phyloP scores from a whole-genome alignment of 2,888 invertebrate genomes.

The Drosophila mettleri region DNA sequence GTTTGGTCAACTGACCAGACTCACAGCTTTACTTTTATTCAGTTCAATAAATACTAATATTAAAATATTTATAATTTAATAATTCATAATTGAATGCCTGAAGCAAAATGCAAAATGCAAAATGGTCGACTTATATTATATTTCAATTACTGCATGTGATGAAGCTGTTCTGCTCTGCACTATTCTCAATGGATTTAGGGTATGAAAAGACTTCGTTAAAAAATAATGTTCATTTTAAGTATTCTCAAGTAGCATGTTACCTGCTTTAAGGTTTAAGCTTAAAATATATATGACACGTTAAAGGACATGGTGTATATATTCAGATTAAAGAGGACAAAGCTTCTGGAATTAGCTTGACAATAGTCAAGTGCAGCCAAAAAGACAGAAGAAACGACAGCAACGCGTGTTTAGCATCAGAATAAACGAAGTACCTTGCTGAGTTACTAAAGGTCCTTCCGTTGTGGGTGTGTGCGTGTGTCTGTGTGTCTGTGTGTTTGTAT shows the following conservation, averaged over 20 bases:
- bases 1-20: too few relatives aligned
- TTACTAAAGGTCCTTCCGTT: conserved; percentile 26
- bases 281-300: conserved; percentile 2
- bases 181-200: too few relatives aligned
- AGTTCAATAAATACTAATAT: too few relatives aligned
- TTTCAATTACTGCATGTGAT: too few relatives aligned
- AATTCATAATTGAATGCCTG: too few relatives aligned
- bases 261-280: too few relatives aligned
- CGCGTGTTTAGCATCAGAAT: conserved; percentile 66
- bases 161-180: too few relatives aligned
- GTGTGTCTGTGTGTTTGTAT: conserved; percentile 11
- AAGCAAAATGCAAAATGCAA: too few relatives aligned
- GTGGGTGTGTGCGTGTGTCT: conserved; percentile 17
- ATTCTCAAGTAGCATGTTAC: not conserved
- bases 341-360: conserved; percentile 73
- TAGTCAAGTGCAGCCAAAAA: conserved; percentile 69
- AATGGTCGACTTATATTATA: too few relatives aligned
- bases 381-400: conserved; percentile 62
- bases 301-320: conserved; percentile 27
- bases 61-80: too few relatives aligned
- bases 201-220: too few relatives aligned
- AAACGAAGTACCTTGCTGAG: conserved; percentile 52
- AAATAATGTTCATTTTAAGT: not conserved
- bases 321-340: conserved; percentile 75
- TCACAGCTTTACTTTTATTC: too few relatives aligned